phyloP scores from a whole-genome alignment of 2,888 invertebrate species.

The Eupithecia centaureata region DNA sequence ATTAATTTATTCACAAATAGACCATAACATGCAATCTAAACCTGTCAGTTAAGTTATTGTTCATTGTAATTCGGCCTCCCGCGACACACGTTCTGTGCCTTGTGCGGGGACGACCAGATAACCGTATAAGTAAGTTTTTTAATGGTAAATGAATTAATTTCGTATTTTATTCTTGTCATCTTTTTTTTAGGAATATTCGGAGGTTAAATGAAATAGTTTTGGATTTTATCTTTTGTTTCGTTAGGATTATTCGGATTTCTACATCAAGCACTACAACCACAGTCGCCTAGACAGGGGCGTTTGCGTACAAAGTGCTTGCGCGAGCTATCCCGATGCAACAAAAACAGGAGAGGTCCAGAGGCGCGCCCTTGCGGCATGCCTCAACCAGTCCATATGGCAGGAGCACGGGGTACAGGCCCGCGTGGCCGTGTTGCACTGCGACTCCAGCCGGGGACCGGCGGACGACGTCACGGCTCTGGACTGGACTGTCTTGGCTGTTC shows the following conservation, averaged over 20 bases:
- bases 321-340: not conserved
- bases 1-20: too few relatives aligned
- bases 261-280: constrained; percentile 26
- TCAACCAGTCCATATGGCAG: constrained; percentile 23
- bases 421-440: constrained; percentile 12
- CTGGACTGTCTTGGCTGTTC: constrained; percentile 16
- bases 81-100: not conserved
- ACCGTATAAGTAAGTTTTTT: too few relatives aligned
- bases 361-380: constrained; percentile 25
- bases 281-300: constrained; percentile 24
- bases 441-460: not conserved
- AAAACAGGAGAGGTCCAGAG: constrained; percentile 24
- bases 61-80: not conserved
- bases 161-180: too few relatives aligned
- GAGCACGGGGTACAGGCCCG: constrained; percentile 22
- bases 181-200: too few relatives aligned
- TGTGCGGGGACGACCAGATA: too few relatives aligned
- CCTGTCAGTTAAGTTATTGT: too few relatives aligned
- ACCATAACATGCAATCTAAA: too few relatives aligned
- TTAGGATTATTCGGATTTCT: constrained; percentile 28
- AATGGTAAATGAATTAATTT: not conserved
- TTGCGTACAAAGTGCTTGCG: constrained; percentile 20
- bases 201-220: too few relatives aligned
- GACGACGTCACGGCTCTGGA: constrained; percentile 10
- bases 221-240: constrained; percentile 1